These are phyloP conservation scores for Stigmatopora nigra DNA, from an alignment of 2,113 vertebrate species.

Conservation along the genomic window DNA sequence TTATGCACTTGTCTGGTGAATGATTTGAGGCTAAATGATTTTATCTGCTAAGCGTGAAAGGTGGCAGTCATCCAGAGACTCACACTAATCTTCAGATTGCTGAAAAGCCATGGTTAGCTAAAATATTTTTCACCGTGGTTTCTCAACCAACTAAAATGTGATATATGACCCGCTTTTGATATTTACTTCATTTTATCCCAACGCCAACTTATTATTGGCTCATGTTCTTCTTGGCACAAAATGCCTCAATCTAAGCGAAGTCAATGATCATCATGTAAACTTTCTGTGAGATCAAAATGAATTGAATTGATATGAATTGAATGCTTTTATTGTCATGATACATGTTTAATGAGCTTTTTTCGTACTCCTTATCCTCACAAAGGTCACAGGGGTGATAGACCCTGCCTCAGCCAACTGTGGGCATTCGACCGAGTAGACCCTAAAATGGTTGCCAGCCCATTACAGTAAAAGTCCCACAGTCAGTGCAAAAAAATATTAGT, in stretches of 20 bases:
- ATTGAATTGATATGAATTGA: no score
- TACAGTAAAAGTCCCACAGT: no score
- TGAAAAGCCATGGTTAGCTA: constrained; percentile 35
- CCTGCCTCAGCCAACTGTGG: no score
- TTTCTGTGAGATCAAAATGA: constrained; percentile 39
- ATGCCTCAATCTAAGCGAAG: constrained; percentile 53
- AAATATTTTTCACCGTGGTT: constrained; percentile 47
- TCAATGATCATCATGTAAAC: constrained; percentile 35
- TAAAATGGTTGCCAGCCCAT: no score
- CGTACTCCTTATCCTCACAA: no score
- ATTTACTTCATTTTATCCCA: constrained; percentile 64
- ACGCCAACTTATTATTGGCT: constrained; percentile 59
- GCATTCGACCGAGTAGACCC: no score
- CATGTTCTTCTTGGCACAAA: constrained; percentile 48
- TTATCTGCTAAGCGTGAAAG: constrained; percentile 36
- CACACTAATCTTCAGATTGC: constrained; percentile 37
- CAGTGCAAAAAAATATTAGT: no score
- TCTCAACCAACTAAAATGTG: constrained; percentile 56
- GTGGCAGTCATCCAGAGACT: constrained; percentile 45
- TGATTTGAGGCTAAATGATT: constrained; percentile 29
- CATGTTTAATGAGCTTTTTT: no score
- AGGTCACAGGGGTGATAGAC: no score
- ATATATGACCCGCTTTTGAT: constrained; percentile 58
- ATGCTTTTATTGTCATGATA: no score
- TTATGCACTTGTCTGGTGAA: constrained; percentile 28